Base-by-base conservation (phyloP, 2,797 vertebrate species). In the Rhadinocentrus ornatus region DNA sequence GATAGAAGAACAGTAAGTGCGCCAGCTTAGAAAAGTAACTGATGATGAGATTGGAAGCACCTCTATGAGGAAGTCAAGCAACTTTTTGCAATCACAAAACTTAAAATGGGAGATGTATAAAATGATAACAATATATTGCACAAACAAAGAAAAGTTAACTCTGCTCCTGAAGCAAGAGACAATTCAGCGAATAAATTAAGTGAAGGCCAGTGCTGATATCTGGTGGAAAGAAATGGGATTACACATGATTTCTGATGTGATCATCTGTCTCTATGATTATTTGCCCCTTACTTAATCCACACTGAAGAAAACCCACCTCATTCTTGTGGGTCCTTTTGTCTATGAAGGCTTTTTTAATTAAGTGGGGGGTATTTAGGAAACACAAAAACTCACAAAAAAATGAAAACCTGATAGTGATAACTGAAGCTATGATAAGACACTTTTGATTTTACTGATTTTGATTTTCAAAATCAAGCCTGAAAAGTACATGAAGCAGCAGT, bases 171-270 rank as follows among this genome's bases (percentile, higher is more conserved):
- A n/a, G 46, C 46, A 52, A 37, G 50, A 52, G 31, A 52, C 61
- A 44, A 2, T 18, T 44, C 39, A 44, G 39, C 6, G 16, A 44
- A 11, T 44, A 6, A 18, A 16, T 13, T 13, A 15, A 44, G 16
- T 44, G 18, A 26, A 66, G 55, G 29, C 20, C 55, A 48, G 74
- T 66, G 69, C 81, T 72, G 90, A 79, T 89, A 88, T 88, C 91
- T 90, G 62, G 78, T 90, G 91, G 77, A 69, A 7, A 20, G 0
- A 32, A 2, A 6, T 12, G n/a, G 31, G 71, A 77, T 61, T 60
- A 58, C 86, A 77, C 0, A 22, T 57, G 6, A 66, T 13, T 56
- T 35, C 2, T 53, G n/a, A 22, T 29, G 57, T 11, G 29, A n/a
- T 37, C 11, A 71, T 64, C 29, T 35, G 44, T 69, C 65, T 58